Evolutionary conservation across 2,113 vertebrate genomes (phyloP).

Genomic region (Tricholaema leucomelas): DNA sequence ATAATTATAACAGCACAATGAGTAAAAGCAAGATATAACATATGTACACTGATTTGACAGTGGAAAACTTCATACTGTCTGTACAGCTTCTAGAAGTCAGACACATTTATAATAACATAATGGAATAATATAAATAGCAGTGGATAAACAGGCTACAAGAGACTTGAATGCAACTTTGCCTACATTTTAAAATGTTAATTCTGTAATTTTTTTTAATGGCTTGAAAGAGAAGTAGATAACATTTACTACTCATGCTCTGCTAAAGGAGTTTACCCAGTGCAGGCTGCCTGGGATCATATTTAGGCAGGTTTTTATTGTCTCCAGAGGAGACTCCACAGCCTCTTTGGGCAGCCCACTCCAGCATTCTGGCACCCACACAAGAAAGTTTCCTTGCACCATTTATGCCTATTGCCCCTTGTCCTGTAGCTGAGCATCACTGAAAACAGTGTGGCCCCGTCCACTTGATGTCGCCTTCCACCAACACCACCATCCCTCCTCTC

Average conservation of each 20-base stretch:
- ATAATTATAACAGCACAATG: not conserved
- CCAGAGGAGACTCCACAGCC: no score
- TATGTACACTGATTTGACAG: not conserved
- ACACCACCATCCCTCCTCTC: no score
- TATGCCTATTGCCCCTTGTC: no score
- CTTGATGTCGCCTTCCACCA: no score
- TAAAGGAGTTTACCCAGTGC: not conserved
- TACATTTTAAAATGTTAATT: not conserved
- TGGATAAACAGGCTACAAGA: not conserved
- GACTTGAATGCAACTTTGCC: not conserved
- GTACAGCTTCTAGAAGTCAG: not conserved
- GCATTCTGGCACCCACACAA: no score
- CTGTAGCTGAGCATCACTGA: no score
- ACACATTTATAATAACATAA: not conserved
- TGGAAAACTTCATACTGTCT: not conserved
- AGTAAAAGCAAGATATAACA: not conserved
- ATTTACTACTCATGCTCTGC: not conserved
- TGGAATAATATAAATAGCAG: not conserved
- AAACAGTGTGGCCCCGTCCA: no score
- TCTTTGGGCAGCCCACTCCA: no score
- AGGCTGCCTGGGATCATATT: not conserved
- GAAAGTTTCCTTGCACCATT: no score
- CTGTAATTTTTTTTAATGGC: not conserved
- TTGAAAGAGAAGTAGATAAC: not conserved
- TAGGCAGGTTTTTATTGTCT: no score